These are phyloP conservation scores for Scophthalmus maximus DNA, from an alignment of 2,113 vertebrate species.

Conservation along the genomic window DNA sequence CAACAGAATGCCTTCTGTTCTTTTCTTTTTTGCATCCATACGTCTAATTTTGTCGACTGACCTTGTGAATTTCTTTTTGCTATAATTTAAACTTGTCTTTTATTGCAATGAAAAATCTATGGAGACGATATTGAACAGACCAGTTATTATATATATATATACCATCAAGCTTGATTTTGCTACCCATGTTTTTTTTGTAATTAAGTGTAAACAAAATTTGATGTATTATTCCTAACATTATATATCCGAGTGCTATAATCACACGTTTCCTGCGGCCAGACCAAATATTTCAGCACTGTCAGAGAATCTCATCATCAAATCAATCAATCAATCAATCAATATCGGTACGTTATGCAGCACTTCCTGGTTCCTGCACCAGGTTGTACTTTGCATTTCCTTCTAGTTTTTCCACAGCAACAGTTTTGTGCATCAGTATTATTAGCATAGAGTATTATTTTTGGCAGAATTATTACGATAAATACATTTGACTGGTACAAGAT, in stretches of 20 bases:
- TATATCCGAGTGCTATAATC: slow-evolving; percentile 12
- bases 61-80: slow-evolving; percentile 18
- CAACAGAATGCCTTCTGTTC: slow-evolving; percentile 55
- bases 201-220: slow-evolving; percentile 6
- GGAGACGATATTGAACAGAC: neutral
- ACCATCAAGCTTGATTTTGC: slow-evolving; percentile 2
- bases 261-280: neutral
- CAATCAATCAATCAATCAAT: no score
- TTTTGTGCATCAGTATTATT: neutral
- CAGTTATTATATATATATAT: neutral
- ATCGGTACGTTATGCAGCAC: neutral
- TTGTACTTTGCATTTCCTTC: neutral
- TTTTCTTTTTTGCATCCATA: slow-evolving; percentile 29
- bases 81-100: slow-evolving; percentile 16
- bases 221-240: slow-evolving; percentile 9
- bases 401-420: neutral
- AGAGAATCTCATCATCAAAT: slow-evolving; percentile 3
- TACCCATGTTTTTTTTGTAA: slow-evolving; percentile 5
- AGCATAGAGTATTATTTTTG: neutral
- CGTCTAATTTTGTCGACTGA: slow-evolving; percentile 24
- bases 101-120: slow-evolving; percentile 21
- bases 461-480: neutral
- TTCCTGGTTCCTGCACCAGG: slow-evolving; percentile 6
- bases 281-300: slow-evolving; percentile 13
- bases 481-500: neutral